Conservation (phyloP, 2,113 vertebrate species). For the Pseudorasbora parva region DNA sequence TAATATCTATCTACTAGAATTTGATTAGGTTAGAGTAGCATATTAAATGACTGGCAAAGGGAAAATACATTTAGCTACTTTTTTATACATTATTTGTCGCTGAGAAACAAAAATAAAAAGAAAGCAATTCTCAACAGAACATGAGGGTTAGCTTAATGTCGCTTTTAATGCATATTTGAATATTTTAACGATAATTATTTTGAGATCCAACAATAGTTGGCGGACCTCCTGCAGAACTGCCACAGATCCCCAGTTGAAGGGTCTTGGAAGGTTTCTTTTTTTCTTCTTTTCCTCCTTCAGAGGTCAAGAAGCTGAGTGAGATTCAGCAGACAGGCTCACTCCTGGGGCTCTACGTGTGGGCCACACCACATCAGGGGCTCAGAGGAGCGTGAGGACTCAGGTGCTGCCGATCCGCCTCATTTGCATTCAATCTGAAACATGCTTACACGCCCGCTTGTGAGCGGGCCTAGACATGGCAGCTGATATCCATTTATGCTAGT, state of each 20-base stretch:
- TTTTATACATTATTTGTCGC: not conserved
- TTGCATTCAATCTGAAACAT: constrained; percentile 40
- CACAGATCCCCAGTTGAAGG: not conserved
- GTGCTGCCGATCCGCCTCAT: constrained; percentile 25
- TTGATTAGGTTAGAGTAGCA: not conserved
- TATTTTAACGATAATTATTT: not conserved
- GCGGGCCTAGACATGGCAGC: not conserved
- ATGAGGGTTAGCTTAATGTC: not conserved
- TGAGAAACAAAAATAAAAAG: not conserved
- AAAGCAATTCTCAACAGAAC: not conserved
- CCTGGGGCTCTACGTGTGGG: not conserved
- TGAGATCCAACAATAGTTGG: not conserved
- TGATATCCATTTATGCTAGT: constrained; percentile 25
- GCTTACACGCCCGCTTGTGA: constrained; percentile 21
- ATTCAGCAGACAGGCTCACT: not conserved
- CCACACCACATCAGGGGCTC: constrained; percentile 12
- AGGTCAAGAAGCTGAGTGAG: constrained; percentile 4
- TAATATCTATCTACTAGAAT: not conserved
- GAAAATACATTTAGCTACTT: not conserved
- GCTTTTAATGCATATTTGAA: not conserved
- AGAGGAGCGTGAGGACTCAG: constrained; percentile 5
- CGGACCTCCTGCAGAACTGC: not conserved
- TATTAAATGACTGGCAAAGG: not conserved
- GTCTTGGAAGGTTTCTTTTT: not conserved
- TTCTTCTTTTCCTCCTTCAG: not conserved